Evolutionary conservation across 2,797 vertebrate genomes (phyloP).

Genomic region (Eremophila alpestris): DNA sequence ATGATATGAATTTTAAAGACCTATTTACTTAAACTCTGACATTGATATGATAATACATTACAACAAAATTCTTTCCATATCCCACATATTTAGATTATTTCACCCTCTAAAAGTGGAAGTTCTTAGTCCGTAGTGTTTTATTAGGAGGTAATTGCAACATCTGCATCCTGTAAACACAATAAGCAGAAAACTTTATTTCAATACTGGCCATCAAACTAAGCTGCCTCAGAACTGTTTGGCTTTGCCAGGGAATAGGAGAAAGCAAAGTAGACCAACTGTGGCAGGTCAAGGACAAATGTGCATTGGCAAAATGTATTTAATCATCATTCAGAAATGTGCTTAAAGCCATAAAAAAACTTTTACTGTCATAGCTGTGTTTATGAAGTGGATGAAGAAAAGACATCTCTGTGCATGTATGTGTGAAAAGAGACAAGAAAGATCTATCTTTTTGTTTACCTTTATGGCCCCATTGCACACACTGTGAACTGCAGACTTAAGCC

Average conservation of each 20-base stretch:
- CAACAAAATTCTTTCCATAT: not conserved
- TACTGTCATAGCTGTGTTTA: not conserved
- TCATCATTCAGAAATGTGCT: not conserved
- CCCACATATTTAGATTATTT: not conserved
- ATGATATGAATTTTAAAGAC: not conserved
- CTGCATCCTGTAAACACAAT: not conserved
- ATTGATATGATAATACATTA: not conserved
- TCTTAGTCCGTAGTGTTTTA: not conserved
- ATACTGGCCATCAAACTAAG: not conserved
- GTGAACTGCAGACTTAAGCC: not conserved
- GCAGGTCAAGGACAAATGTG: not conserved
- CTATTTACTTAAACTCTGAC: not conserved
- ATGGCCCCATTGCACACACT: not conserved
- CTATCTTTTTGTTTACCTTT: not conserved
- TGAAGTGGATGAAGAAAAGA: not conserved
- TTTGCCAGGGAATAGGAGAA: not conserved
- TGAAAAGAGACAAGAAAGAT: not conserved
- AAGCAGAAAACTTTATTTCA: not conserved
- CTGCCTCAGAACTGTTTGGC: not conserved
- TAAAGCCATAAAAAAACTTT: not conserved
- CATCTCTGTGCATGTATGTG: not conserved
- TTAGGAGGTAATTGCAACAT: not conserved
- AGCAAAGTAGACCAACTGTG: not conserved
- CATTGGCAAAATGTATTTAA: not conserved
- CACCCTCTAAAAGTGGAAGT: not conserved